These are phyloP conservation scores for Heteronetta atricapilla DNA, from an alignment of 2,113 vertebrate species.

Conservation along the genomic window DNA sequence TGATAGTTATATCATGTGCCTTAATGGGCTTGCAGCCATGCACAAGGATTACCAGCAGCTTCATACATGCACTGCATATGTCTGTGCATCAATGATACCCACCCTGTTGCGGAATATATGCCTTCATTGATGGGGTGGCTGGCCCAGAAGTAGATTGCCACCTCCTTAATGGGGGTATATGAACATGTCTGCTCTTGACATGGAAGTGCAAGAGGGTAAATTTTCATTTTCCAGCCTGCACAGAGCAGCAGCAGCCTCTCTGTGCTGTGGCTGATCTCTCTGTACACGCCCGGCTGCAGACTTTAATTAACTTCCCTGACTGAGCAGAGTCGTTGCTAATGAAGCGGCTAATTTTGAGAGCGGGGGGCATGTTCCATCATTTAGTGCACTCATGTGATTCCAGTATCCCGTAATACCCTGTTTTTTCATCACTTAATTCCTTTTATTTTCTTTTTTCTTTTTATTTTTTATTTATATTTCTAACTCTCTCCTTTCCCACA, in stretches of 20 bases:
- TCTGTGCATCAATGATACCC: background rate
- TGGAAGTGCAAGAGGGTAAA: background rate
- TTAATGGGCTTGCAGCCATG: background rate
- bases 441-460: background rate
- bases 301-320: constrained; percentile 72
- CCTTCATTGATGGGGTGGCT: fast-evolving
- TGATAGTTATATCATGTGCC: fast-evolving
- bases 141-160: background rate
- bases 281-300: constrained; percentile 14
- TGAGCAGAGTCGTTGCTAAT: constrained; percentile 61
- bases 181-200: background rate
- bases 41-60: background rate
- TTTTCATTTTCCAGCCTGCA: background rate
- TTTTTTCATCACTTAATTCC: background rate
- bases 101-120: fast-evolving
- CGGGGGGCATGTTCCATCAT: constrained; percentile 49
- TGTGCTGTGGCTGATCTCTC: background rate
- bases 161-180: background rate
- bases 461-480: background rate
- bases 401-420: background rate
- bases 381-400: background rate
- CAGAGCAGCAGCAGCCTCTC: background rate
- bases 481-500: constrained; percentile 23
- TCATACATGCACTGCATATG: background rate
- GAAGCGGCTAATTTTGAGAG: constrained; percentile 61